Evolutionary conservation across 2,113 vertebrate species (phyloP), one percentile per base, ranked within the genome.

Genomic region (Istiophorus platypterus): DNA sequence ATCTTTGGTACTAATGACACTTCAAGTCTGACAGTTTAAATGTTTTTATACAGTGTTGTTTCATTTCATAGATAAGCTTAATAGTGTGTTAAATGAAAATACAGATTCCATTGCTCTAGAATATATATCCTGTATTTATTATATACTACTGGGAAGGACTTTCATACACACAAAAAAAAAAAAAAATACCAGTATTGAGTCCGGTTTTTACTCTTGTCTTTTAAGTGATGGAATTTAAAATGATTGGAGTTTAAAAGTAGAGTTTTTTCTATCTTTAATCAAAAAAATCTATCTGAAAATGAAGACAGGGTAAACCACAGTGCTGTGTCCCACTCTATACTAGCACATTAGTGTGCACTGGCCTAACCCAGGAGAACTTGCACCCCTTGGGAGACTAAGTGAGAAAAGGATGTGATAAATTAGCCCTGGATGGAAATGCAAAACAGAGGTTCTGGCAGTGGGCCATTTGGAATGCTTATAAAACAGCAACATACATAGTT

Each of bases 351-450:
- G 61, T 20, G 51, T 62, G 39, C 41, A 76, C 54, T 24, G 70
- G 56, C 52, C 51, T 18, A 37, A 76, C 49, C 62, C 51, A 51
- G 39, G 58, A 76, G 58, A 83, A 64, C 64, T 26, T 14, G 27
- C 49, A 85, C 66, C 75, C 67, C 68, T 79, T 76, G 72, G 88
- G 79, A 79, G 67, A 80, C 52, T 24, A 63, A 72, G 71, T 61
- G 71, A 89, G 75, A 82, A 78, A 91, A 72, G 87, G 80, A 90
- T 76, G 85, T 78, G 76, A 89, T 78, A 78, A 86, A 91, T 94
- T 90, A 90, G 85, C 81, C 78, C 68, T 58, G 72, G 58, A 77
- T 91, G 78, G 79, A 92, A 92, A 93, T 87, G 85, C 83, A 90
- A 85, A 69, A 72, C 82, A 86, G 87, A 68, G 85, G 77, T 72